phyloP scores from a whole-genome alignment of 1,140 invertebrate species.

The Heliconius hewitsoni region DNA sequence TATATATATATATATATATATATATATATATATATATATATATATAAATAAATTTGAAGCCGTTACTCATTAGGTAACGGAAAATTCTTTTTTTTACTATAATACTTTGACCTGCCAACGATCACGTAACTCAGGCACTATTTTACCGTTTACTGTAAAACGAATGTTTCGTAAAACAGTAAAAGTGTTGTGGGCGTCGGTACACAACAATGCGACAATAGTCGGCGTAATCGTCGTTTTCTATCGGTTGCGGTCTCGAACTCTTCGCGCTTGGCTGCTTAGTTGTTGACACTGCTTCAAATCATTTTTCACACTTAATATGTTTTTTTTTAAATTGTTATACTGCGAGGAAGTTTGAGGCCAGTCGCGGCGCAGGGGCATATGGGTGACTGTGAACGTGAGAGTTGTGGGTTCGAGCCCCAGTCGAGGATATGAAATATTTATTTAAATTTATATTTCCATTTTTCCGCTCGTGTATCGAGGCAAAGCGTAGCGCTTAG shows the following conservation, averaged over 20 bases:
- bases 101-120: conserved; percentile 57
- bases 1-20: too few species aligned
- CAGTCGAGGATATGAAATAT: too few species aligned
- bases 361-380: too few species aligned
- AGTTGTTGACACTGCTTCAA: conserved; percentile 30
- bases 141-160: conserved; percentile 56
- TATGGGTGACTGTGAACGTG: too few species aligned
- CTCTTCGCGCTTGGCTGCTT: conserved; percentile 68
- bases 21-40: too few species aligned
- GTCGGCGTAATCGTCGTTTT: conserved; percentile 75
- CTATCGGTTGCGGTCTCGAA: conserved; percentile 75
- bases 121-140: conserved; percentile 64
- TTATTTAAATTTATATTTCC: too few species aligned
- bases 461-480: too few species aligned
- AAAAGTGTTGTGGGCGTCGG: conserved; percentile 72
- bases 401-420: too few species aligned
- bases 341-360: not conserved
- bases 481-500: too few species aligned
- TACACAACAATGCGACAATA: conserved; percentile 69
- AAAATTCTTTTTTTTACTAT: conserved; percentile 41
- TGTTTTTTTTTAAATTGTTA: not conserved
- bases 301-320: conserved; percentile 30
- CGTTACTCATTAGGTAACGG: not conserved
- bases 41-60: not conserved
- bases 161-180: conserved; percentile 70